These are phyloP conservation scores for Phyto melanocephala DNA, from an alignment of 2,888 invertebrate species.

Conservation along the genomic window DNA sequence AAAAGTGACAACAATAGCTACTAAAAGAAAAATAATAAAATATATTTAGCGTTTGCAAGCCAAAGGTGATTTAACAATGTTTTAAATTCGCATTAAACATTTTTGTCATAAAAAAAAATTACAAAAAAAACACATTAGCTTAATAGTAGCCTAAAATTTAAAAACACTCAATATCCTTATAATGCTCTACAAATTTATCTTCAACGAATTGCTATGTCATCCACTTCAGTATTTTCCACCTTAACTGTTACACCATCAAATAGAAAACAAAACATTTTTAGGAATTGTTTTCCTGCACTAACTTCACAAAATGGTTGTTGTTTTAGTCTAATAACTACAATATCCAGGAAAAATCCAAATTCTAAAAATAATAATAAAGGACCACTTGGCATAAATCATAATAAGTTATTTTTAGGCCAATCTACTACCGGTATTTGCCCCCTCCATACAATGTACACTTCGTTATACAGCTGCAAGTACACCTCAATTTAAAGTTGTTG, in stretches of 20 bases:
- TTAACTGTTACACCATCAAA: background rate
- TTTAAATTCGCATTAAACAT: no score
- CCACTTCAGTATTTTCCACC: background rate
- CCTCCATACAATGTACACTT: no score
- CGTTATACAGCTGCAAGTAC: no score
- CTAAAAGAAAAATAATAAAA: no score
- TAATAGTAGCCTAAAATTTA: no score
- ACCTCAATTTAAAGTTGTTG: no score
- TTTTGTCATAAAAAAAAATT: no score
- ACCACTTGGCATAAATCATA: conserved; percentile 42
- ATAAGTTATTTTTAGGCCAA: conserved; percentile 41
- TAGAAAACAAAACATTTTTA: background rate
- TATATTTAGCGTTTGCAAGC: no score
- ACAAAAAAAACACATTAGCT: no score
- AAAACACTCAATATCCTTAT: no score
- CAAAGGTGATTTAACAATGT: no score
- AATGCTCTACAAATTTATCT: conserved; percentile 5
- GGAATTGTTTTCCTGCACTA: background rate
- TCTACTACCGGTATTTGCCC: background rate
- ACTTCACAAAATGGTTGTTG: conserved; percentile 9
- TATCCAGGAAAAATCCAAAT: conserved; percentile 14
- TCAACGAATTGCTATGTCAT: background rate
- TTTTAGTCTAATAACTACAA: conserved; percentile 31
- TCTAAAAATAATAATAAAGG: background rate
- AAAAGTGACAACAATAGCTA: no score